Evolutionary conservation across 2,113 vertebrate genomes (phyloP).

Genomic region (Furnarius figulus): DNA sequence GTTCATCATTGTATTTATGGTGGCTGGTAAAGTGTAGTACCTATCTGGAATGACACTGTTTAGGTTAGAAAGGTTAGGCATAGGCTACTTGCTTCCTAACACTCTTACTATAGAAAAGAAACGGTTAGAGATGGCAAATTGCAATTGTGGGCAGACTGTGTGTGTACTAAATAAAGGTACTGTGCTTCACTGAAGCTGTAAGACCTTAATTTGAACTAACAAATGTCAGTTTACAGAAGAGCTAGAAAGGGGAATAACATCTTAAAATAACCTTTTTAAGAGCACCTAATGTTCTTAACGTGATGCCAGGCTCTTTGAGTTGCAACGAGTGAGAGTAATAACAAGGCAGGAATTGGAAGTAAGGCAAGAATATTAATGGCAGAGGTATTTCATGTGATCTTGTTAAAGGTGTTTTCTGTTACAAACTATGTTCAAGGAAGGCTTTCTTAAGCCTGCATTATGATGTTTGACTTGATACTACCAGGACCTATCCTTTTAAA

Average conservation of each 20-base stretch:
- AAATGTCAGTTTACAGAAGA: slow-evolving; percentile 39
- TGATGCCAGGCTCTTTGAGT: not conserved
- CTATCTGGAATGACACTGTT: not conserved
- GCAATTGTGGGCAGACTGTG: not conserved
- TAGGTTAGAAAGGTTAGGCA: not conserved
- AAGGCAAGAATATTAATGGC: not conserved
- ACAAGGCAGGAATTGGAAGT: not conserved
- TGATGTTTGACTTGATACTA: not conserved
- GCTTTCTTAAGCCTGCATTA: not conserved
- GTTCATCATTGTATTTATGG: not conserved
- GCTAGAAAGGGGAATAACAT: not conserved
- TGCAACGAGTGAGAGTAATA: not conserved
- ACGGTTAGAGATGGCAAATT: not conserved
- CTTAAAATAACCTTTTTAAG: slow-evolving; percentile 36
- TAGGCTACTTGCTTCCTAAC: not conserved
- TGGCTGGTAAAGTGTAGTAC: not conserved
- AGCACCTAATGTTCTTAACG: slow-evolving; percentile 36
- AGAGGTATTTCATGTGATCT: not conserved
- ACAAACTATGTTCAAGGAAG: not conserved
- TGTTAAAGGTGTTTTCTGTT: not conserved
- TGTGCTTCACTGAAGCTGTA: not conserved
- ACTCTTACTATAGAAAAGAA: not conserved
- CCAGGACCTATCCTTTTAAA: not conserved
- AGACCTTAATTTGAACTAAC: not conserved
- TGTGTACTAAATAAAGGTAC: slow-evolving; percentile 11